phyloP scores from a whole-genome alignment of 1,140 invertebrate species.

The Listronotus oregonensis region DNA sequence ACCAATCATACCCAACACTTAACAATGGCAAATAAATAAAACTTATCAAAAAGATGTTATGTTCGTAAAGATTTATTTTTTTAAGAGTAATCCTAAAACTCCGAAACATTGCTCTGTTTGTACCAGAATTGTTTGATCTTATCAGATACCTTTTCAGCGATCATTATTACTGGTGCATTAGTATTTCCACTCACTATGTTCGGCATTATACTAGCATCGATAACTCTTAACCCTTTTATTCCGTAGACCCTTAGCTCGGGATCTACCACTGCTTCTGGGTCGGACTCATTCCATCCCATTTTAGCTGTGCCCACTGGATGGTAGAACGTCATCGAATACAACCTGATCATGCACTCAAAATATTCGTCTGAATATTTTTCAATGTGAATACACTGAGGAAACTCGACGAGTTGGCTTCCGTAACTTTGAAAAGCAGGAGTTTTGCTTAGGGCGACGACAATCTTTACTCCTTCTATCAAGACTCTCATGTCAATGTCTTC shows the following conservation, averaged over 20 bases:
- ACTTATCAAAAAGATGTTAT: no score
- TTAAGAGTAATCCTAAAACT: no score
- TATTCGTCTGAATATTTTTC: conserved; percentile 72
- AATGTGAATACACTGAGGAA: conserved; percentile 74
- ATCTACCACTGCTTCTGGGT: no score
- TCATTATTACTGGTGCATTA: conserved; percentile 84
- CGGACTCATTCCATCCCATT: conserved; percentile 89
- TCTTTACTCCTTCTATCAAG: conserved; percentile 82
- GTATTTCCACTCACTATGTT: conserved; percentile 82
- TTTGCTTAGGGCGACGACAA: conserved; percentile 73
- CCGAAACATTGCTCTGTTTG: conserved; percentile 44
- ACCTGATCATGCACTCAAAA: conserved; percentile 83
- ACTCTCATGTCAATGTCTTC: conserved; percentile 81
- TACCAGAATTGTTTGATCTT: conserved; percentile 83
- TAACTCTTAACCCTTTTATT: no score
- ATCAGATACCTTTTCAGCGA: conserved; percentile 81
- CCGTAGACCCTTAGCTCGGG: no score
- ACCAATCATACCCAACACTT: no score
- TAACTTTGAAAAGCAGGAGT: conserved; percentile 73
- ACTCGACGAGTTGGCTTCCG: conserved; percentile 71
- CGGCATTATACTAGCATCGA: conserved; percentile 88
- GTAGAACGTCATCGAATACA: conserved; percentile 81
- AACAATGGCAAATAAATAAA: no score
- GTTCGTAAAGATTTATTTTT: no score
- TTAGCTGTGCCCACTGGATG: conserved; percentile 90